Conservation (phyloP, 2,113 vertebrate species). For the Hippocampus barbouri region DNA sequence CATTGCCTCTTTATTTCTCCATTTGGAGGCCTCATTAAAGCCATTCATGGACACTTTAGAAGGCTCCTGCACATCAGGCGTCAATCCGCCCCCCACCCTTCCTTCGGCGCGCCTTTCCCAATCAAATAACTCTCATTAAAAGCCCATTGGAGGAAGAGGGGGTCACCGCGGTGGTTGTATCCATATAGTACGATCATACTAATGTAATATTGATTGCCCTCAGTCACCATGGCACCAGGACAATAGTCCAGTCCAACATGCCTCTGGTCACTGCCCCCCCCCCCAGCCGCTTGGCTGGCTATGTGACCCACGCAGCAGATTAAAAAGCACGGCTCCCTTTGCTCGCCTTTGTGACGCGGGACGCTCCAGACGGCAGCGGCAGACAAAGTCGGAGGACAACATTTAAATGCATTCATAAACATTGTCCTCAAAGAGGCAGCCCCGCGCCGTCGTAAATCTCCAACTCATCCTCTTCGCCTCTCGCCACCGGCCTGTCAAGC, state of each 20-base stretch:
- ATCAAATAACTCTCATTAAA: slow-evolving; percentile 66
- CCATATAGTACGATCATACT: slow-evolving; percentile 46
- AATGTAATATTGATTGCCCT: slow-evolving; percentile 62
- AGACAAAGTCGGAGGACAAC: slow-evolving; percentile 51
- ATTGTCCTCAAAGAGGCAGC: slow-evolving; percentile 43
- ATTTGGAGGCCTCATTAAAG: slow-evolving; percentile 73
- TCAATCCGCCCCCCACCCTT: slow-evolving; percentile 51
- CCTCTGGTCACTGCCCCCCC: slow-evolving; percentile 43
- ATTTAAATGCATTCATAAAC: slow-evolving; percentile 61
- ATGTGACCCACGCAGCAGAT: slow-evolving; percentile 29
- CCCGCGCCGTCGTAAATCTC: slow-evolving; percentile 52
- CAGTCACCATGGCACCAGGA: slow-evolving; percentile 58
- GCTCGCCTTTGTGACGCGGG: slow-evolving; percentile 24
- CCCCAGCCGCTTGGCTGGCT: slow-evolving; percentile 9
- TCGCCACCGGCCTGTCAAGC: slow-evolving; percentile 48
- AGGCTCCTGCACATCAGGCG: slow-evolving; percentile 61
- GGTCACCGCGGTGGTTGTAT: slow-evolving; percentile 28
- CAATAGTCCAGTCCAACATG: slow-evolving; percentile 35
- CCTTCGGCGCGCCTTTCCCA: slow-evolving; percentile 54
- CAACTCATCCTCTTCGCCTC: slow-evolving; percentile 15
- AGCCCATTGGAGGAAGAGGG: slow-evolving; percentile 11
- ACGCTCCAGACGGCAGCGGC: slow-evolving; percentile 20
- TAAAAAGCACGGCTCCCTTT: slow-evolving; percentile 21
- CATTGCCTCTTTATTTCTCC: slow-evolving; percentile 77
- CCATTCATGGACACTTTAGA: slow-evolving; percentile 71